A percentile compares a stretch with the other conserved stretches of the same genome.
Conservation (phyloP, 2,113 vertebrate genomes). For the Rhinopomastus cyanomelas region DNA sequence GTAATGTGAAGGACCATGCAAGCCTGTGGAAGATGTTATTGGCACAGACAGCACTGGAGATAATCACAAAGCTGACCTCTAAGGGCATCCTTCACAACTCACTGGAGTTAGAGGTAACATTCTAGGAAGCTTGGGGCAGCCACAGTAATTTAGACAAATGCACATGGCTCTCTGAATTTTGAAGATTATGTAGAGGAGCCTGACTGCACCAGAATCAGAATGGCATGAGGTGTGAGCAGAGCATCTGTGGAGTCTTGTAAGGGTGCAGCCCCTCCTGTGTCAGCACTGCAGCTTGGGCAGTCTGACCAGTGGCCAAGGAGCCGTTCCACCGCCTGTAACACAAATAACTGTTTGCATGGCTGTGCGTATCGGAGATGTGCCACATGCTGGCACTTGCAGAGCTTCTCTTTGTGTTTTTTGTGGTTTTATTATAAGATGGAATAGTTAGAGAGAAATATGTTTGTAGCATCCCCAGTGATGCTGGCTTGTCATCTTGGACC, state of each 20-base stretch:
- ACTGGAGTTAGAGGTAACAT: conserved; percentile 1
- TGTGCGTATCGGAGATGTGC: not conserved
- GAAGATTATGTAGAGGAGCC: not conserved
- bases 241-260: not conserved
- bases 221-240: not conserved
- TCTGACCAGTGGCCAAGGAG: not conserved
- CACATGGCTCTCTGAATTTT: not conserved
- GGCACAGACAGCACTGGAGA: not conserved
- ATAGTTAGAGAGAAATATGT: not conserved
- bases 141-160: not conserved
- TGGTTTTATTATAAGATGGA: conserved; percentile 50
- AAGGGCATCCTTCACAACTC: conserved; percentile 22
- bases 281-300: accelerated
- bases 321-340: not conserved
- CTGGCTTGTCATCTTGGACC: conserved; percentile 55
- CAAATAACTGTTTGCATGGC: not conserved
- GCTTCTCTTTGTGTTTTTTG: not conserved
- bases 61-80: conserved; percentile 7
- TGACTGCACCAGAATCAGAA: not conserved
- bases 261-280: not conserved
- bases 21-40: not conserved
- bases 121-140: not conserved
- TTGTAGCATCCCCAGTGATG: conserved; percentile 47
- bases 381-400: not conserved
- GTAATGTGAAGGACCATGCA: not conserved